Conservation (phyloP, 2,797 vertebrate species). For the Esox lucius region DNA sequence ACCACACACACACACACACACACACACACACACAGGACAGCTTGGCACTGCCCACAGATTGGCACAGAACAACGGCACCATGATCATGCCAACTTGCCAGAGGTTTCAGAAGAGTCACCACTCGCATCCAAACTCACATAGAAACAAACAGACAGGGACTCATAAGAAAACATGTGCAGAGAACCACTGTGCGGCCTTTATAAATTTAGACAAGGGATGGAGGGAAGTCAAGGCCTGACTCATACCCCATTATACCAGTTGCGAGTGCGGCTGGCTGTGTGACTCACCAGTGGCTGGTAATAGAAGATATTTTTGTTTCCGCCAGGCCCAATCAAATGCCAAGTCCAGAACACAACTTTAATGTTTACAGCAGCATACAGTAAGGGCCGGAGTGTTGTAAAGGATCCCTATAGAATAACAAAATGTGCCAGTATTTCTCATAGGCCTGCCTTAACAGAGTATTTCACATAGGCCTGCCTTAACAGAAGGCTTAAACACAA, state of each 20-base stretch:
- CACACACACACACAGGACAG: neutral
- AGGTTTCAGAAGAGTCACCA: constrained; percentile 4
- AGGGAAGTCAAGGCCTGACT: constrained; percentile 55
- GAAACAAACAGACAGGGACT: constrained; percentile 12
- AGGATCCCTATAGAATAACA: no score
- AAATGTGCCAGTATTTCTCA: neutral
- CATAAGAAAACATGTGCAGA: constrained; percentile 16
- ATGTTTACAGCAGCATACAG: neutral
- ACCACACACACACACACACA: constrained; percentile 1
- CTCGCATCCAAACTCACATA: constrained; percentile 1
- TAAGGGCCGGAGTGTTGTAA: neutral
- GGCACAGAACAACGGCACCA: neutral
- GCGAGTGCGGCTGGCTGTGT: constrained; percentile 32
- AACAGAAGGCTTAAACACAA: neutral
- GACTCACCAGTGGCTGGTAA: constrained; percentile 48
- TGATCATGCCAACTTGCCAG: neutral
- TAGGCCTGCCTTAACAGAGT: neutral
- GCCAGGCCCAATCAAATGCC: constrained; percentile 9
- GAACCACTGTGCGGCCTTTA: constrained; percentile 19
- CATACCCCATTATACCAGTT: constrained; percentile 28
- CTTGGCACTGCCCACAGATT: neutral
- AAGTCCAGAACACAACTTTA: constrained; percentile 11
- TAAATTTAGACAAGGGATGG: constrained; percentile 59
- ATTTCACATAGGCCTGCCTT: neutral
- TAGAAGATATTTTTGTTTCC: constrained; percentile 27